Conservation (phyloP, 2,888 invertebrate species). For the Seira musarum region DNA sequence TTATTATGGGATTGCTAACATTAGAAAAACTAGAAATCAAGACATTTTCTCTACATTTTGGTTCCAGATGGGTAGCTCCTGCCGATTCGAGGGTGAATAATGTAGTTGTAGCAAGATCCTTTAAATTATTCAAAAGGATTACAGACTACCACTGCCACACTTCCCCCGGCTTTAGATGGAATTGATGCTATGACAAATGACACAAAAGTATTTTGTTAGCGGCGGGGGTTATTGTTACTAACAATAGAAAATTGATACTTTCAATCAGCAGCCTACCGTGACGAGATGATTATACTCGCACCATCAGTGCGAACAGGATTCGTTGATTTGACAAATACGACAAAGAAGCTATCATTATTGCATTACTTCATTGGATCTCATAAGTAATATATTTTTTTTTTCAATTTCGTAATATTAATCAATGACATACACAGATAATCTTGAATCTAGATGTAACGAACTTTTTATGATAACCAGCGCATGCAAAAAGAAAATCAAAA, state of each 20-base stretch:
- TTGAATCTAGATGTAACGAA: too few relatives aligned
- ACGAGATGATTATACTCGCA: conserved; percentile 34
- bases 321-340: conserved; percentile 27
- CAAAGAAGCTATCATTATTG: not conserved
- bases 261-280: conserved; percentile 45
- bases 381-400: too few relatives aligned
- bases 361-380: not conserved
- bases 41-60: not conserved
- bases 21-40: too few relatives aligned
- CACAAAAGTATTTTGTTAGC: not conserved
- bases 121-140: not conserved
- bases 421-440: too few relatives aligned
- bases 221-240: conserved; percentile 24
- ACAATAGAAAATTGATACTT: conserved; percentile 28
- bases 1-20: too few relatives aligned
- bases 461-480: too few relatives aligned
- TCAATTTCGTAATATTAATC: too few relatives aligned
- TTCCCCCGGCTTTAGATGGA: not conserved
- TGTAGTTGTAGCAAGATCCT: not conserved
- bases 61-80: not conserved
- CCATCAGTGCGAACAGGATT: conserved; percentile 5
- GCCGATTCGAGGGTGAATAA: not conserved
- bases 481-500: too few relatives aligned
- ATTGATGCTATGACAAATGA: too few relatives aligned
- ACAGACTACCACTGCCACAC: not conserved